Evolutionary conservation across 2,888 invertebrate genomes (phyloP).

Genomic region (Lepetodrilus schrolli): DNA sequence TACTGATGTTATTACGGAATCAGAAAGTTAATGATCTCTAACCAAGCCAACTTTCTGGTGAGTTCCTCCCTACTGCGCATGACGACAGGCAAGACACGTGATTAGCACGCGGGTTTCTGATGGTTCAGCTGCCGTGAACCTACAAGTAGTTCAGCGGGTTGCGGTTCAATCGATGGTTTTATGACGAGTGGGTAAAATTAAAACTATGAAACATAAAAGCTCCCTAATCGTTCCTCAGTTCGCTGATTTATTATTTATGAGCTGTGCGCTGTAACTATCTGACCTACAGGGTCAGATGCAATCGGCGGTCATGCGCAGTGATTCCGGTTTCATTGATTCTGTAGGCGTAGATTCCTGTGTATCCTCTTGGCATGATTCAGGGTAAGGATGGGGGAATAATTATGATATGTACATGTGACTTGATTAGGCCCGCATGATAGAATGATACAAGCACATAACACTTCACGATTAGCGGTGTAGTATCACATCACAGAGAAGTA

Average conservation of each 20-base stretch:
- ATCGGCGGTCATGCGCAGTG: not conserved
- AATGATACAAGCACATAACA: too few relatives aligned
- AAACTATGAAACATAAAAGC: constrained; percentile 1
- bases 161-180: not conserved
- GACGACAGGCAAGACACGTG: not conserved
- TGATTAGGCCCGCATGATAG: not conserved
- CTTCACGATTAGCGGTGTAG: too few relatives aligned
- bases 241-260: not conserved
- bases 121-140: not conserved
- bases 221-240: not conserved
- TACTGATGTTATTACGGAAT: not conserved
- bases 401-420: not conserved
- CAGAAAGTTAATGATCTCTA: not conserved
- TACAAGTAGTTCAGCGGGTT: not conserved
- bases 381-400: too few relatives aligned
- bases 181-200: not conserved
- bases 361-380: too few relatives aligned
- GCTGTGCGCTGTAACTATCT: not conserved
- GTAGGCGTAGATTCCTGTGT: too few relatives aligned
- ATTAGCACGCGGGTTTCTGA: not conserved
- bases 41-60: not conserved
- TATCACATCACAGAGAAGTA: too few relatives aligned
- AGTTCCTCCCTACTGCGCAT: not conserved
- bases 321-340: too few relatives aligned
- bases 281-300: not conserved